phyloP scores from a whole-genome alignment of 2,888 invertebrate species.

The Octonoba sinensis region DNA sequence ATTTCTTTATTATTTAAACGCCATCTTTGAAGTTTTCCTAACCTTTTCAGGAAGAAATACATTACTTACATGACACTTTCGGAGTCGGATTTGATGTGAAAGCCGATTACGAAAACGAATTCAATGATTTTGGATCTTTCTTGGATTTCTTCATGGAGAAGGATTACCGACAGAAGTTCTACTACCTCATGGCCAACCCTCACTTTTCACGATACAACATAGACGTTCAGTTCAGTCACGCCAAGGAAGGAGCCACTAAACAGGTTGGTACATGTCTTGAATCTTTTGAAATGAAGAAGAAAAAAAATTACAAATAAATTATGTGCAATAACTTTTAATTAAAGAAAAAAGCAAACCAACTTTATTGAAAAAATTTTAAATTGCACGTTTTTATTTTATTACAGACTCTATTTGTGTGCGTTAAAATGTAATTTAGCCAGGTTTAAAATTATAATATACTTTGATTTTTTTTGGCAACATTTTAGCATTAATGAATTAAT shows the following conservation, averaged over 20 bases:
- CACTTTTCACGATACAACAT: constrained; percentile 58
- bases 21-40: neutral
- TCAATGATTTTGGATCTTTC: constrained; percentile 56
- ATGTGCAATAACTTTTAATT: too few species aligned
- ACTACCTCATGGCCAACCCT: constrained; percentile 60
- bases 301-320: neutral
- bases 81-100: constrained; percentile 60
- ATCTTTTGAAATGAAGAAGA: neutral
- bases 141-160: constrained; percentile 52
- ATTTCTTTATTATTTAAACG: neutral
- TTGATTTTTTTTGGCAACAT: too few species aligned
- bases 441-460: too few species aligned
- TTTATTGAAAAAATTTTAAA: too few species aligned
- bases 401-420: too few species aligned
- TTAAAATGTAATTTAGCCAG: too few species aligned
- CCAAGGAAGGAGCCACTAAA: constrained; percentile 34
- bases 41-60: constrained; percentile 3
- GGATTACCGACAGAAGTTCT: constrained; percentile 54
- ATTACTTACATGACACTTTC: constrained; percentile 41
- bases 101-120: constrained; percentile 43
- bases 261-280: constrained; percentile 24
- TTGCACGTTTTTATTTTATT: too few species aligned
- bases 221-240: constrained; percentile 32
- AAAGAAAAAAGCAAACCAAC: too few species aligned
- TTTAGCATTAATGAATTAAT: too few species aligned